Conservation (phyloP, 2,888 invertebrate genomes). For the Pachymerium ferrugineum region DNA sequence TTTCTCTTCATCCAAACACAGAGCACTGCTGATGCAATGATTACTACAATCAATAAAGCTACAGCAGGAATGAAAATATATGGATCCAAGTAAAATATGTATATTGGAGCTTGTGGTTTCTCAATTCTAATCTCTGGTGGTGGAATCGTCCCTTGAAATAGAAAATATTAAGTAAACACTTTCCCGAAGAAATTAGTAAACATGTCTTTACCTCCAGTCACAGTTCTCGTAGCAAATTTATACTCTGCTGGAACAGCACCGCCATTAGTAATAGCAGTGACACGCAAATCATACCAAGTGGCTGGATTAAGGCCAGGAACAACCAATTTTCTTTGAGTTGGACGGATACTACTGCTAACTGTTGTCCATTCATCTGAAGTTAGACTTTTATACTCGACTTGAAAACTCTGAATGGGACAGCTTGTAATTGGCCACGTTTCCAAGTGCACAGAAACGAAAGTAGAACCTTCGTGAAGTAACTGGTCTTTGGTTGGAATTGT, state of each 20-base stretch:
- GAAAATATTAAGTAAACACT: background rate
- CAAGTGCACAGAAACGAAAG: conserved; percentile 28
- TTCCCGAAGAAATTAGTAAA: too few relatives aligned
- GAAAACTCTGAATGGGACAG: conserved; percentile 31
- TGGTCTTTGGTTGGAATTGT: conserved; percentile 30
- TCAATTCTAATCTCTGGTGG: background rate
- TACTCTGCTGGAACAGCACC: conserved; percentile 28
- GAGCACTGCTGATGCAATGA: conserved; percentile 4
- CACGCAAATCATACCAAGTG: conserved; percentile 35
- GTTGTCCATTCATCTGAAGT: conserved; percentile 28
- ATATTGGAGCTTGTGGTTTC: background rate
- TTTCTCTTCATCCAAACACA: background rate
- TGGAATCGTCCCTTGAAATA: background rate
- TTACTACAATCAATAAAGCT: conserved; percentile 17
- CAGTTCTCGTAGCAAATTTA: conserved; percentile 34
- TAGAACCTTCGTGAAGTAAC: conserved; percentile 31
- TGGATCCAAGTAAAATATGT: conserved; percentile 23
- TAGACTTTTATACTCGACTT: conserved; percentile 30
- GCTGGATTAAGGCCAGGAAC: conserved; percentile 32
- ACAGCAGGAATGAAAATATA: conserved; percentile 9
- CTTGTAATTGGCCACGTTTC: conserved; percentile 31
- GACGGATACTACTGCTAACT: conserved; percentile 23
- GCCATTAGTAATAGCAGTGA: conserved; percentile 33
- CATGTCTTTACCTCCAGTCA: conserved; percentile 30
- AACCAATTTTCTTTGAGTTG: conserved; percentile 30